Base-by-base conservation (phyloP, 2,113 vertebrate genomes). In the Paracanthobrama guichenoti region DNA sequence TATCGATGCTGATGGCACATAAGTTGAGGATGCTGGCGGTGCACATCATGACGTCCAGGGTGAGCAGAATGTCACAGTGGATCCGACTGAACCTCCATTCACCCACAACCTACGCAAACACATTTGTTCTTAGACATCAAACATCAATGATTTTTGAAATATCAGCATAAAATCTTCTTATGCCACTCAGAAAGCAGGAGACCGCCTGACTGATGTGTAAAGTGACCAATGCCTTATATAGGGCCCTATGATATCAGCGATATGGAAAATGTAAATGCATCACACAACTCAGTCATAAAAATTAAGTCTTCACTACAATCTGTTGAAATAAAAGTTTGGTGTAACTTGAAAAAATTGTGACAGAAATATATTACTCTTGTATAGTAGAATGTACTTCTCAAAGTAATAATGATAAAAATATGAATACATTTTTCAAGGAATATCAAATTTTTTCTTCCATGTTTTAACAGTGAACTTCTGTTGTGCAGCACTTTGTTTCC, bases 21-120 rank as follows among this genome's bases (percentile, higher is more conserved):
- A 95, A 92, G 90, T 95, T 95, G 88, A 95, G 93, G 89, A 95
- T 95, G 72, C 94, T 95, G 89, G 94, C 94, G 0, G 94, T 94
- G 89, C 94, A 95, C 93, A 95, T 94, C 94, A 95, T 94, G 73
- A 95, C 94, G 60, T 95, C 94, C 84, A 95, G 84, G 2, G 94
- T 94, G 82, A 95, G 92, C 81, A 95, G 90, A 84, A 95, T 88
- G 89, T 95, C 94, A 59, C 94, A 95, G 91, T 94, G 93, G 84
- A 95, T 92, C 46, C 93, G 92, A 26, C 93, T 94, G 90, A 95
- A 95, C 66, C 84, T 91, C 94, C 94, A 95, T 55, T 94, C 93
- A 1, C 94, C 93, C 0, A 95, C 93, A 82, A 95, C 94, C 94
- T 95, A 14, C 4, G 79, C 24, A 73, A n/a, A 64, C 57, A 84